Evolutionary conservation across 2,888 invertebrate species (phyloP), one percentile per base, ranked within the genome.

Genomic region (Rotaria magnacalcarata): DNA sequence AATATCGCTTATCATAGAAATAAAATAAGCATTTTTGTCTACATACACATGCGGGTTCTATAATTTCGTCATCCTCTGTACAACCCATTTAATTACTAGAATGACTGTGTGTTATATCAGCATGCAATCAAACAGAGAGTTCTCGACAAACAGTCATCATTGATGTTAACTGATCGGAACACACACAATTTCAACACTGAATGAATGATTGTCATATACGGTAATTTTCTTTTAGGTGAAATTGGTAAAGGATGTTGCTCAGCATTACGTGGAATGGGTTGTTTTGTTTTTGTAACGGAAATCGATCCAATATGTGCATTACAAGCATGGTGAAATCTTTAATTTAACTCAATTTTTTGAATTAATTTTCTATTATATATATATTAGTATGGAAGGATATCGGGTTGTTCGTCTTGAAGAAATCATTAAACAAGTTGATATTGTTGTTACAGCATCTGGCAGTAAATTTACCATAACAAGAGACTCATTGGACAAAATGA

Each of bases 281-380:
- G 96, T 92, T 95, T 96, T 89, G 96, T 96, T 87, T 94, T 94
- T 91, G 93, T 95, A 85, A 96, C 97, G 43, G 97, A 97, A 93
- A 96, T 97, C 88, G 97, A 97, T 92, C 97, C 97, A 0, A 97
- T 97, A 89, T 97, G 97, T 92, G 97, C 97, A 47, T 92, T 97
- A 60, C 97, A 97, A 92, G 97, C 97, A 52, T 95, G 94, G 94
- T 94, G 92, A 90, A 89, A 88, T 16, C 5, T 16, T 50, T 19
- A 85, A 34, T 34, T 7, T 3, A 6, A 67, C 7, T 6, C 19
- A 19, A 41, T 2, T 5, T 21, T 21, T 6, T 19, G 5, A 1
- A 21, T 16, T 2, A 52, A 52, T 16, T 52, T 52, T 14, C 52
- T 16, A 11, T 16, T 52, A 8, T 52, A 2, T 52, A 11, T 87